A percentile compares a stretch with the other conserved stretches of the same genome.
phyloP scores from a whole-genome alignment of 2,888 invertebrate genomes.

The Onchidella celtica region DNA sequence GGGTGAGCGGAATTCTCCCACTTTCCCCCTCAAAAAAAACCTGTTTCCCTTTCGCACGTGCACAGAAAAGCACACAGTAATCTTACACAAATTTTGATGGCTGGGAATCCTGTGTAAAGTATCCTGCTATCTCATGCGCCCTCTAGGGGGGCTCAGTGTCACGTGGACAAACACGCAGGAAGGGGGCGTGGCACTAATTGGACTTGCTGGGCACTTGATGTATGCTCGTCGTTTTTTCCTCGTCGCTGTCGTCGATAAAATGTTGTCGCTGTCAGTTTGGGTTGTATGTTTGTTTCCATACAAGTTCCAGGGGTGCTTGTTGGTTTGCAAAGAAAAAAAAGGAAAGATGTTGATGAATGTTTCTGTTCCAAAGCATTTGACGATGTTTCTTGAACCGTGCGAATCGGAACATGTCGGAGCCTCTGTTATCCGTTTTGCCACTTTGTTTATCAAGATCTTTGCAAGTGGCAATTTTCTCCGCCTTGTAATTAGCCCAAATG shows the following conservation, averaged over 20 bases:
- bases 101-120: conserved; percentile 2
- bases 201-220: conserved; percentile 40
- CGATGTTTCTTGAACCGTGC: too few species aligned
- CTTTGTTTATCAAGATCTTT: too few species aligned
- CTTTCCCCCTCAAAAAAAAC: neutral
- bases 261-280: neutral
- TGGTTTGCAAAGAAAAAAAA: too few species aligned
- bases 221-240: neutral
- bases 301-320: conserved; percentile 2
- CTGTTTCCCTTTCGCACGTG: conserved; percentile 28
- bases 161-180: conserved; percentile 37
- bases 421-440: too few species aligned
- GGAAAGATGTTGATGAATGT: neutral
- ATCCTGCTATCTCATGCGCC: conserved; percentile 5
- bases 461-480: too few species aligned
- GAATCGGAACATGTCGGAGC: too few species aligned
- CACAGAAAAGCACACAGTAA: conserved; percentile 23
- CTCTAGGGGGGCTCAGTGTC: conserved; percentile 37
- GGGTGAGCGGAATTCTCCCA: neutral
- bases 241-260: conserved; percentile 10
- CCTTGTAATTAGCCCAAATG: too few species aligned
- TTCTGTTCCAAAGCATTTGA: too few species aligned
- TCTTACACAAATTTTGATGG: conserved; percentile 27
- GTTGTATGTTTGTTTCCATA: conserved; percentile 17
- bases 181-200: conserved; percentile 50